These are phyloP conservation scores for Podarcis lilfordi DNA, from an alignment of 2,797 vertebrate species.

Conservation along the genomic window DNA sequence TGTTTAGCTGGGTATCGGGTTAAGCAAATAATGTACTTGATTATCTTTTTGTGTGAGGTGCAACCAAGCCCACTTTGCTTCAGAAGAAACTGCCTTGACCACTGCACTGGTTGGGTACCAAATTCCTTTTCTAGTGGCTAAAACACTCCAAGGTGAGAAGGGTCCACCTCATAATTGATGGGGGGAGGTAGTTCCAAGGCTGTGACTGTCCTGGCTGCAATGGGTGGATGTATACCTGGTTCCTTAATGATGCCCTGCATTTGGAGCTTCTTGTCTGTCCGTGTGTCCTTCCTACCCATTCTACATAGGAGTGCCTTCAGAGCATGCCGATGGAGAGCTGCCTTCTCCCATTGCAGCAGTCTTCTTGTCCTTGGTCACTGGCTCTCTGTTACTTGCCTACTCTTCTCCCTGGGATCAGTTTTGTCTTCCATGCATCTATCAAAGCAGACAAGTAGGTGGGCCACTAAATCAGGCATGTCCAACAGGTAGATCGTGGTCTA, in stretches of 20 bases:
- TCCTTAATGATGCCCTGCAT: not conserved
- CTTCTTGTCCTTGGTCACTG: not conserved
- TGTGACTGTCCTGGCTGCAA: not conserved
- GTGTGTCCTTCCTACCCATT: not conserved
- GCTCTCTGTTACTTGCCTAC: not conserved
- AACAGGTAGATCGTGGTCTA: no score
- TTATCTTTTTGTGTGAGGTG: not conserved
- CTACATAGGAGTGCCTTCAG: not conserved
- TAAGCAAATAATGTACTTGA: not conserved
- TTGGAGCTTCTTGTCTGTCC: not conserved
- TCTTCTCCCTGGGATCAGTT: not conserved
- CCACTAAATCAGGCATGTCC: not conserved
- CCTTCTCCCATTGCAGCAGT: not conserved
- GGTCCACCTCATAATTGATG: not conserved
- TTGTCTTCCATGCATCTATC: not conserved
- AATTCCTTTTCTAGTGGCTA: not conserved
- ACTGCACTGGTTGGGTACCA: not conserved
- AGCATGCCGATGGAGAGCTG: not conserved
- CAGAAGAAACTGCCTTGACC: not conserved
- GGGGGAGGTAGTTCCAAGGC: no score
- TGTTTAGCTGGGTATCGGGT: not conserved
- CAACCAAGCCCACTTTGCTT: not conserved
- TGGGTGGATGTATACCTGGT: not conserved
- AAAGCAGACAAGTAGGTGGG: not conserved
- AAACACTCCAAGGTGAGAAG: not conserved